phyloP scores from a whole-genome alignment of 2,113 vertebrate species.

The Heloderma charlesbogerti region DNA sequence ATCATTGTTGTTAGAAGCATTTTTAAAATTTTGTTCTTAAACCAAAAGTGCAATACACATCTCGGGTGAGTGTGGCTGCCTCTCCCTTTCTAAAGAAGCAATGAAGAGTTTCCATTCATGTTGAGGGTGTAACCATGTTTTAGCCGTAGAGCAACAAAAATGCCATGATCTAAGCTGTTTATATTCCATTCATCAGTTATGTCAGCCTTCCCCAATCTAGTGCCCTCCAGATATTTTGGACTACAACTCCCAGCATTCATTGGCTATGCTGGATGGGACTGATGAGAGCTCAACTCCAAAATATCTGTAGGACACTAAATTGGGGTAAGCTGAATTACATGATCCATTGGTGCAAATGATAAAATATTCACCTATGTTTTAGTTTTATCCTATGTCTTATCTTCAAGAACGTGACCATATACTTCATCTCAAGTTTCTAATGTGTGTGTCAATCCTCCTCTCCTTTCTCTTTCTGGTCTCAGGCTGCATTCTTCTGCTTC shows the following conservation, averaged over 20 bases:
- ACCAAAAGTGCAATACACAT: background rate
- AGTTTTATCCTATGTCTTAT: background rate
- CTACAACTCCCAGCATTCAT: too few relatives aligned
- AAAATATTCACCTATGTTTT: background rate
- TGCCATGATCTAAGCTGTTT: background rate
- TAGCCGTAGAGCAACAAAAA: background rate
- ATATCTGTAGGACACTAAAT: too few relatives aligned
- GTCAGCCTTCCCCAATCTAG: too few relatives aligned
- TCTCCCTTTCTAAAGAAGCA: background rate
- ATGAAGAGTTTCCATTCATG: background rate
- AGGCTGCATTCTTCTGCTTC: background rate
- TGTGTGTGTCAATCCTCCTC: background rate
- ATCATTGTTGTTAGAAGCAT: background rate
- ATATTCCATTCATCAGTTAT: background rate
- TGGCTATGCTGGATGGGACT: too few relatives aligned
- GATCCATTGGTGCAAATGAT: background rate
- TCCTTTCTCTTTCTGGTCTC: background rate
- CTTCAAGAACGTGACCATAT: background rate
- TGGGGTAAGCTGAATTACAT: background rate
- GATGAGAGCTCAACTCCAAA: too few relatives aligned
- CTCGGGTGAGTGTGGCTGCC: background rate
- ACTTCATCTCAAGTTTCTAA: background rate
- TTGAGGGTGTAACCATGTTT: background rate
- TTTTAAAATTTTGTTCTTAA: background rate
- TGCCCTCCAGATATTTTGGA: too few relatives aligned